A percentile compares a stretch with the other conserved stretches of the same genome.
phyloP scores from a whole-genome alignment of 2,888 invertebrate species.

The Keiferia lycopersicella region DNA sequence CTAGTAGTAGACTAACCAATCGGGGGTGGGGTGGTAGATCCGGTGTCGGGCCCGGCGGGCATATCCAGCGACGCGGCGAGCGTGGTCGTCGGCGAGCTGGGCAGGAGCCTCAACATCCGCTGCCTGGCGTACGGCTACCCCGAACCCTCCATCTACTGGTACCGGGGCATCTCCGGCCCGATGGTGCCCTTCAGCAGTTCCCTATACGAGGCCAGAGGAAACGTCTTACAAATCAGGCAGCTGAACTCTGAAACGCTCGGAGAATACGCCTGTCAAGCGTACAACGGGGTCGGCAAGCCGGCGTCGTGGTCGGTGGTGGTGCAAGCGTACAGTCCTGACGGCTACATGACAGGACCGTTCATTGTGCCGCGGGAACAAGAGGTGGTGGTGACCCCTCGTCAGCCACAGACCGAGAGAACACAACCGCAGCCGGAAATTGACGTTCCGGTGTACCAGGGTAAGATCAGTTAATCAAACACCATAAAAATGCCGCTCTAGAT shows the following conservation, averaged over 20 bases:
- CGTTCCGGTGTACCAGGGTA: constrained; percentile 61
- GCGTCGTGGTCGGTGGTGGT: constrained; percentile 89
- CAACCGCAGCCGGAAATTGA: constrained; percentile 43
- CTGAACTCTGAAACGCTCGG: constrained; percentile 89
- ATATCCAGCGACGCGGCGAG: constrained; percentile 85
- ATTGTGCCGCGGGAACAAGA: constrained; percentile 42
- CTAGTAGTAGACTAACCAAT: constrained; percentile 48
- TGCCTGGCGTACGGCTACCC: constrained; percentile 93
- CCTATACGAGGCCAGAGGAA: constrained; percentile 87
- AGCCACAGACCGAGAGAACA: constrained; percentile 34
- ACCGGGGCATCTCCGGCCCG: constrained; percentile 86
- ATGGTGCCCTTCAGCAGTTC: constrained; percentile 87
- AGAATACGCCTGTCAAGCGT: constrained; percentile 94
- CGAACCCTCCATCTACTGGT: constrained; percentile 90
- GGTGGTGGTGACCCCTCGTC: constrained; percentile 36
- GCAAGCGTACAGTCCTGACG: constrained; percentile 87
- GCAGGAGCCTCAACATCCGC: constrained; percentile 85
- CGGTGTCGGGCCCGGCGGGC: constrained; percentile 79
- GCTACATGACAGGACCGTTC: constrained; percentile 53
- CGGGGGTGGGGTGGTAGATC: constrained; percentile 78
- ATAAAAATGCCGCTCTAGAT: background rate
- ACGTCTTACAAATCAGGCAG: constrained; percentile 87
- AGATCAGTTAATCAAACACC: constrained; percentile 43
- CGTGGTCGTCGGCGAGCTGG: constrained; percentile 85
- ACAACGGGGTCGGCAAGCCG: constrained; percentile 89